Evolutionary conservation across 2,888 invertebrate species (phyloP).

Genomic region (Dendrolimus houi): DNA sequence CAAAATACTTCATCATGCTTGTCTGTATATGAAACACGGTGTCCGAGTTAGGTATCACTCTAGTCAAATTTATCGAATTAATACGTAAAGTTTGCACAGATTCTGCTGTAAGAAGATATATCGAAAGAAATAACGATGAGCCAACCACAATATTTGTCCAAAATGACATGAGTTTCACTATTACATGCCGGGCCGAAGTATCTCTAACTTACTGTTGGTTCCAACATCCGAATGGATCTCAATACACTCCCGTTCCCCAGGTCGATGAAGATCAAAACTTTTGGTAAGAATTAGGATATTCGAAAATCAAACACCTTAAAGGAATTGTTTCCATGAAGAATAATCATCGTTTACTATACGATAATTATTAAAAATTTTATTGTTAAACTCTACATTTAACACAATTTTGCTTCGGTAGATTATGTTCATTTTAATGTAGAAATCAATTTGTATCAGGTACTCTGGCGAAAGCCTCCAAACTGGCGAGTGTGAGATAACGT

Average conservation of each 20-base stretch:
- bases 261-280: slow-evolving; percentile 30
- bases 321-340: too few relatives aligned
- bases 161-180: slow-evolving; percentile 33
- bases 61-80: too few relatives aligned
- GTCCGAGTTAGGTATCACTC: too few relatives aligned
- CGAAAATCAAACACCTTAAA: too few relatives aligned
- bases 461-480: slow-evolving; percentile 49
- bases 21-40: too few relatives aligned
- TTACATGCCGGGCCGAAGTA: slow-evolving; percentile 44
- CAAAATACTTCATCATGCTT: too few relatives aligned
- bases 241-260: slow-evolving; percentile 43
- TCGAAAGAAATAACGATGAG: slow-evolving; percentile 8
- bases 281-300: slow-evolving; percentile 31
- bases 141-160: slow-evolving; percentile 37
- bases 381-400: too few relatives aligned
- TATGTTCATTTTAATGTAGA: too few relatives aligned
- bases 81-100: slow-evolving; percentile 4
- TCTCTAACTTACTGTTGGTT: slow-evolving; percentile 66
- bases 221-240: slow-evolving; percentile 56
- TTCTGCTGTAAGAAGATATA: slow-evolving; percentile 8
- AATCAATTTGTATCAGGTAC: slow-evolving; percentile 37
- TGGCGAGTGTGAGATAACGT: slow-evolving; percentile 65
- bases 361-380: too few relatives aligned
- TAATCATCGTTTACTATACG: too few relatives aligned
- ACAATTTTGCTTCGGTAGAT: too few relatives aligned